These are phyloP conservation scores for Aurelia aurita complex sp. Pacific DNA, from an alignment of 30 jellyfish, hydroid and myxozoan species.

Conservation along the genomic window DNA sequence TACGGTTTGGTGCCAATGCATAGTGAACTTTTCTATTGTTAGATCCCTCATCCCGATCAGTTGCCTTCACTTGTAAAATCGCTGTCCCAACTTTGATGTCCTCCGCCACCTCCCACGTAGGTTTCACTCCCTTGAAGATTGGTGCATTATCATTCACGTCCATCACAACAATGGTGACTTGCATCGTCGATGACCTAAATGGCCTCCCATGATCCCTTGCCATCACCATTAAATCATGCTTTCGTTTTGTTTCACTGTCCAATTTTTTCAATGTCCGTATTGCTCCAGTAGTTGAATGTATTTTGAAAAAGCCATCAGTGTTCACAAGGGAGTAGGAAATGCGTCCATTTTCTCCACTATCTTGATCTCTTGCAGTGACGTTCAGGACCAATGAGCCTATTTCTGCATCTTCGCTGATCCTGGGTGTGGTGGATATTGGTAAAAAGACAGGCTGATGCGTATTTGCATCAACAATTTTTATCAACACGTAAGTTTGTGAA, in stretches of 20 bases:
- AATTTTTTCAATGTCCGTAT: conserved; percentile 69
- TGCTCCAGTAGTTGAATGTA: conserved; percentile 61
- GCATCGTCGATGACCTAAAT: conserved; percentile 49
- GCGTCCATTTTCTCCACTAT: conserved; percentile 82
- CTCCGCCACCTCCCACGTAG: conserved; percentile 51
- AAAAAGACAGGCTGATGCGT: conserved; percentile 72
- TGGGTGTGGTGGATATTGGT: conserved; percentile 1
- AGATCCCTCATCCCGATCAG: conserved; percentile 62
- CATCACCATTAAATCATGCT: conserved; percentile 54
- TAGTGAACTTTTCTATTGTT: conserved; percentile 52
- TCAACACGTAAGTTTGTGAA: conserved; percentile 21
- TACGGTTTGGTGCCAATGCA: conserved; percentile 53
- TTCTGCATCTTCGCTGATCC: conserved; percentile 63
- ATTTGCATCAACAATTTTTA: conserved; percentile 65
- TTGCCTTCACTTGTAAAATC: conserved; percentile 79
- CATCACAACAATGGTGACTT: conserved; percentile 59
- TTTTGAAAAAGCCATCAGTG: conserved; percentile 66
- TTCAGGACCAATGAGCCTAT: conserved; percentile 57
- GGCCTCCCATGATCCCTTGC: conserved; percentile 96
- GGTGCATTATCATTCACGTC: conserved; percentile 97
- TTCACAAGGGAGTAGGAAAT: conserved; percentile 64
- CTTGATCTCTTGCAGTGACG: conserved; percentile 76
- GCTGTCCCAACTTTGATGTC: conserved; percentile 58
- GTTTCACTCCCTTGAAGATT: conserved; percentile 27
- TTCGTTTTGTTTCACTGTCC: conserved; percentile 75